These are phyloP conservation scores for Cynopterus sphinx DNA, from an alignment of 2,797 vertebrate species.

Conservation along the genomic window DNA sequence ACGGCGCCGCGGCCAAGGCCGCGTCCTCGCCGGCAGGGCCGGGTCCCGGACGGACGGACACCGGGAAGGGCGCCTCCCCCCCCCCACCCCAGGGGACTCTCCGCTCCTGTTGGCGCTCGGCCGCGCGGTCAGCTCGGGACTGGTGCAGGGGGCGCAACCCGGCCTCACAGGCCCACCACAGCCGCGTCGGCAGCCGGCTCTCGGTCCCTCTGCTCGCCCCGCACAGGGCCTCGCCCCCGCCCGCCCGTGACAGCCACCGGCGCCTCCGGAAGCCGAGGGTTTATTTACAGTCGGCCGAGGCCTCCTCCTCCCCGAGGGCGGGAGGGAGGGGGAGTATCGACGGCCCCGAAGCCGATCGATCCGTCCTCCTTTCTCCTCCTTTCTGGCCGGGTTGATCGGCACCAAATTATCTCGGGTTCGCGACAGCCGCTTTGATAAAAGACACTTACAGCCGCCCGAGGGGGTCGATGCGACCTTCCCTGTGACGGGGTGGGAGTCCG, in stretches of 20 bases:
- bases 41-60: not conserved
- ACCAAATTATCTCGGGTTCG: not conserved
- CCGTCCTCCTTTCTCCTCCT: no score
- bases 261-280: not conserved
- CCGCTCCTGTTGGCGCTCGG: not conserved
- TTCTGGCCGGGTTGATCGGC: not conserved
- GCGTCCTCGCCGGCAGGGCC: accelerated
- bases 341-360: no score
- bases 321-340: no score
- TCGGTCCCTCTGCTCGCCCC: accelerated
- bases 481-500: no score
- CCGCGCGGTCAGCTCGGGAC: accelerated
- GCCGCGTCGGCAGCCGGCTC: accelerated
- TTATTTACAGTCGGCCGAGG: not conserved
- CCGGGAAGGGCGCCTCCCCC: accelerated
- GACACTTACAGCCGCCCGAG: not conserved
- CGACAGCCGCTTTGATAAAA: not conserved
- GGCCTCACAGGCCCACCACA: accelerated
- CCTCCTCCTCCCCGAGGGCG: not conserved
- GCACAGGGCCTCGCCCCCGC: accelerated
- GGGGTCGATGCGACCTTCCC: not conserved
- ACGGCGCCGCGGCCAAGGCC: accelerated
- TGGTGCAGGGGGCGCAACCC: accelerated
- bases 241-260: accelerated
- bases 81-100: not conserved